Percentiles rank a stretch among this genome's conserved stretches.
phyloP scores from a whole-genome alignment of 2,113 vertebrate genomes.

The Planiliza haematocheilus region DNA sequence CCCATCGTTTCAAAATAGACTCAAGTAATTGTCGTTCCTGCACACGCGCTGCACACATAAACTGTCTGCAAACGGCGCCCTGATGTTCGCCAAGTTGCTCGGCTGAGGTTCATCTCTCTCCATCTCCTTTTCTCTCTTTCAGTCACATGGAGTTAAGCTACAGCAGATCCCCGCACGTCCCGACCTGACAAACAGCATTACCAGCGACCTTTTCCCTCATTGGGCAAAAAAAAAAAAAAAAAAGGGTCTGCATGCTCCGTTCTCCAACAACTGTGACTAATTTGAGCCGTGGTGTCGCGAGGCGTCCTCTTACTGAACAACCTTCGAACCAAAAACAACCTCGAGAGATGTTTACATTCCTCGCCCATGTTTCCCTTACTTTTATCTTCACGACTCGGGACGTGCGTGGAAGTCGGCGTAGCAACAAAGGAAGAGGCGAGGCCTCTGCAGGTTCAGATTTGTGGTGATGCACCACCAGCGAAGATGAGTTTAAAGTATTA shows the following conservation, averaged over 20 bases:
- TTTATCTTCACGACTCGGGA: slow-evolving; percentile 54
- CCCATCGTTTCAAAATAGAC: not conserved
- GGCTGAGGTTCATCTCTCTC: slow-evolving; percentile 12
- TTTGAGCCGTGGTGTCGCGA: slow-evolving; percentile 28
- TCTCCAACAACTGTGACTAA: slow-evolving; percentile 66
- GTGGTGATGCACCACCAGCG: not conserved
- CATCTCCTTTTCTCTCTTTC: not conserved
- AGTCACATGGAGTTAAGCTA: slow-evolving; percentile 43
- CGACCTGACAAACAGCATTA: slow-evolving; percentile 78
- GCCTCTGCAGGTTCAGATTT: slow-evolving; percentile 5
- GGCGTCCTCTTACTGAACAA: slow-evolving; percentile 47
- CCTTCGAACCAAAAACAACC: slow-evolving; percentile 59
- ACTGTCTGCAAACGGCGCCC: not conserved
- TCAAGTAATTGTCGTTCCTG: not conserved
- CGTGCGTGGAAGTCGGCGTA: slow-evolving; percentile 41
- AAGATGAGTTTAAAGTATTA: not conserved
- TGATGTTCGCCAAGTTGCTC: not conserved
- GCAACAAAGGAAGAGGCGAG: slow-evolving; percentile 30
- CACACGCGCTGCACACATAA: not conserved
- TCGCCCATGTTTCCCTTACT: slow-evolving; percentile 55
- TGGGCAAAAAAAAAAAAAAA: slow-evolving; percentile 44
- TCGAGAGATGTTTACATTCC: slow-evolving; percentile 74
- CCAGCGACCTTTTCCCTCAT: slow-evolving; percentile 72
- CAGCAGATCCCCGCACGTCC: slow-evolving; percentile 55
- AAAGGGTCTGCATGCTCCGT: slow-evolving; percentile 56